Evolutionary conservation across 1,140 invertebrate species (phyloP).

Genomic region (Eumeta japonica): DNA sequence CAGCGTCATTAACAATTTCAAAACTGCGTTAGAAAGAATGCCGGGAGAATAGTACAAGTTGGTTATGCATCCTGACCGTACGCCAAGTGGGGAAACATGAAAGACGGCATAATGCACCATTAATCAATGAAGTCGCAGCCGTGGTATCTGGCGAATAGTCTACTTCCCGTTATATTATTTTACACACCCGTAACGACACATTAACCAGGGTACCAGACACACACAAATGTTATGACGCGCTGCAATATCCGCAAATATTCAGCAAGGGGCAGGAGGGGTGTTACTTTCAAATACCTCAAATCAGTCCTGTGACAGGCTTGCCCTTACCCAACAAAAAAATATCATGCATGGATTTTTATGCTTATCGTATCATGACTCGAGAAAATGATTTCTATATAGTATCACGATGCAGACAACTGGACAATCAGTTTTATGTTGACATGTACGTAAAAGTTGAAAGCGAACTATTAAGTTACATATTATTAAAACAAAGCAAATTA

Average conservation of each 20-base stretch:
- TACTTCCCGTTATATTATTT: conserved; percentile 19
- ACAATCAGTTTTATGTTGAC: conserved; percentile 20
- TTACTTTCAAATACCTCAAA: conserved; percentile 17
- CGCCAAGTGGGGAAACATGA: conserved; percentile 14
- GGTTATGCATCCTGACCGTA: conserved; percentile 17
- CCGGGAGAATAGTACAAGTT: conserved; percentile 18
- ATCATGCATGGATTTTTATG: no score
- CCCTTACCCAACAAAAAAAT: conserved; percentile 29
- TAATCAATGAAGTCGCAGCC: conserved; percentile 22
- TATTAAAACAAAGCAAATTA: conserved; percentile 19
- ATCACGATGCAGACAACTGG: conserved; percentile 13
- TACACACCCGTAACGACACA: conserved; percentile 11
- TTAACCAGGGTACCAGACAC: conserved; percentile 18
- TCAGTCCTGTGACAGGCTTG: conserved; percentile 14
- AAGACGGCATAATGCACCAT: conserved; percentile 16
- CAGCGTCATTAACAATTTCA: conserved; percentile 16
- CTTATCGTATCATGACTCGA: conserved; percentile 19
- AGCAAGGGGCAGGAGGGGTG: no score
- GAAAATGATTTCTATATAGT: conserved; percentile 17
- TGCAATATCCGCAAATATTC: conserved; percentile 20
- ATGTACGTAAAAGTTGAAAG: no score
- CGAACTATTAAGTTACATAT: conserved; percentile 16
- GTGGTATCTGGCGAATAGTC: conserved; percentile 17
- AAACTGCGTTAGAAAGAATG: conserved; percentile 20
- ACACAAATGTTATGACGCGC: conserved; percentile 26